phyloP scores from a whole-genome alignment of 2,888 invertebrate genomes.

The Liopterus haemorrhoidalis region DNA sequence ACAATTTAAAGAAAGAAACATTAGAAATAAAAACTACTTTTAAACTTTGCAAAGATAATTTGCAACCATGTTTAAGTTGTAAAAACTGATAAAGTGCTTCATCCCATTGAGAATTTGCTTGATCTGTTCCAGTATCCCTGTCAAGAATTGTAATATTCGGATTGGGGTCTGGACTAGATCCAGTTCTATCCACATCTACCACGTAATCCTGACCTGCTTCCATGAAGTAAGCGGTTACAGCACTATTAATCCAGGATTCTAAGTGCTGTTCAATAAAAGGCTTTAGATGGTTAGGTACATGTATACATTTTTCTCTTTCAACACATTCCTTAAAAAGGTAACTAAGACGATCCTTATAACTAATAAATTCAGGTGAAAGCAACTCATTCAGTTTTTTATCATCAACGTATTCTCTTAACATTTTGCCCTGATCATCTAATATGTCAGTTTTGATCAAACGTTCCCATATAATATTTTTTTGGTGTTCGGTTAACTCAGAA shows the following conservation, averaged over 20 bases:
- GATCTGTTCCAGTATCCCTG: slow-evolving; percentile 41
- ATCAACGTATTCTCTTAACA: slow-evolving; percentile 15
- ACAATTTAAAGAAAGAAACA: slow-evolving; percentile 31
- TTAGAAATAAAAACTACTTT: slow-evolving; percentile 44
- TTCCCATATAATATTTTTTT: too few species aligned
- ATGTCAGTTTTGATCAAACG: slow-evolving; percentile 21
- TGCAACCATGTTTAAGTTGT: slow-evolving; percentile 43
- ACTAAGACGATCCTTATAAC: slow-evolving; percentile 24
- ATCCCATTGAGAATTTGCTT: slow-evolving; percentile 40
- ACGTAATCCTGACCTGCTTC: slow-evolving; percentile 37
- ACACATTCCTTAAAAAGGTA: slow-evolving; percentile 30
- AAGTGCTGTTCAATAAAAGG: slow-evolving; percentile 34
- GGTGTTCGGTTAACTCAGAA: slow-evolving; percentile 17
- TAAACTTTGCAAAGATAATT: slow-evolving; percentile 36
- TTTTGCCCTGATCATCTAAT: slow-evolving; percentile 17
- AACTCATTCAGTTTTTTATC: slow-evolving; percentile 11
- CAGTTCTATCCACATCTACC: slow-evolving; percentile 35
- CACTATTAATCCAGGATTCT: slow-evolving; percentile 35
- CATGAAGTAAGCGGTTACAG: slow-evolving; percentile 36
- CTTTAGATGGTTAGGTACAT: slow-evolving; percentile 32
- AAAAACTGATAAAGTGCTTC: slow-evolving; percentile 43
- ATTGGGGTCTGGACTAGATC: slow-evolving; percentile 27
- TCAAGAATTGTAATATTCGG: slow-evolving; percentile 37
- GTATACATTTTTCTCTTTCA: slow-evolving; percentile 26
- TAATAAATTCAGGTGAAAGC: slow-evolving; percentile 12